Conservation (phyloP, 1,140 invertebrate species). For the Mycetomoellerius zeteki region DNA sequence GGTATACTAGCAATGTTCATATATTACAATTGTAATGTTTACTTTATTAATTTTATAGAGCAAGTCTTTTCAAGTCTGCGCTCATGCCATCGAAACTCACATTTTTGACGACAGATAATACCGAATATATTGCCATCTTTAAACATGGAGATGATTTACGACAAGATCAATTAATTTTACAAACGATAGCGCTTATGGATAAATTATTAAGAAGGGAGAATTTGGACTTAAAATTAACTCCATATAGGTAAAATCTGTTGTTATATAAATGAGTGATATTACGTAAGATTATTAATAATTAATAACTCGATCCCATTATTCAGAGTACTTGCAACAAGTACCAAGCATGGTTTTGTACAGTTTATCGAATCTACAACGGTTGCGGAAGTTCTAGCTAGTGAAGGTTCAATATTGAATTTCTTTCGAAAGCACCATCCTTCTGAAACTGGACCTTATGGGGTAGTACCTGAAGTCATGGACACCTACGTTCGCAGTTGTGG, state of each 20-base stretch:
- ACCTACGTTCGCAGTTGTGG: conserved; percentile 98
- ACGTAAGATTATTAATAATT: neutral
- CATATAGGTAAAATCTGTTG: conserved; percentile 90
- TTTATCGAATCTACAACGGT: conserved; percentile 98
- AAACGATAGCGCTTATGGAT: conserved; percentile 99
- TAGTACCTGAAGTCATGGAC: conserved; percentile 98
- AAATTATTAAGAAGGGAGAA: conserved; percentile 97
- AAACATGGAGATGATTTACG: conserved; percentile 99
- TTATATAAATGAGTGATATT: conserved; percentile 45
- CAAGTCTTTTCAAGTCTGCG: conserved; percentile 98
- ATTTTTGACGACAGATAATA: conserved; percentile 93
- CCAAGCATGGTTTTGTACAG: conserved; percentile 98
- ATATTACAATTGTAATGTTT: neutral
- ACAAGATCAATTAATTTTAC: conserved; percentile 99
- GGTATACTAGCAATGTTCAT: conserved; percentile 16
- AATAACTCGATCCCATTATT: conserved; percentile 72
- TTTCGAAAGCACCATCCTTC: conserved; percentile 96
- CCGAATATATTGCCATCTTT: conserved; percentile 98
- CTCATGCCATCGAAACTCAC: conserved; percentile 99
- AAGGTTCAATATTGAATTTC: conserved; percentile 96
- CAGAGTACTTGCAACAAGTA: conserved; percentile 95
- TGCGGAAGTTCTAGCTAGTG: conserved; percentile 95
- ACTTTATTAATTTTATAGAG: conserved; percentile 85
- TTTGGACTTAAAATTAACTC: conserved; percentile 97
- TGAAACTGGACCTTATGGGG: conserved; percentile 95